A percentile compares a stretch with the other conserved stretches of the same genome.
phyloP scores from a whole-genome alignment of 1,140 invertebrate genomes.

The Plodia interpunctella region DNA sequence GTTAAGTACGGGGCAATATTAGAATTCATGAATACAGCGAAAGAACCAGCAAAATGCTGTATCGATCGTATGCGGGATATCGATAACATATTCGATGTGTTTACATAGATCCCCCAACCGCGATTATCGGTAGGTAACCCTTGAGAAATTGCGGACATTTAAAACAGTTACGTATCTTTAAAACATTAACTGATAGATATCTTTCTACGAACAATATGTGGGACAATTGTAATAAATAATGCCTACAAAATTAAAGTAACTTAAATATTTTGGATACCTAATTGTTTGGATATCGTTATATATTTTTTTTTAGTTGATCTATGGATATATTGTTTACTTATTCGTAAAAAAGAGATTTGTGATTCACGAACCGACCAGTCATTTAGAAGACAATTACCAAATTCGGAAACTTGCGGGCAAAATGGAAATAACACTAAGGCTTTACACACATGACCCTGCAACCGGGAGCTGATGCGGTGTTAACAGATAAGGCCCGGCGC shows the following conservation, averaged over 20 bases:
- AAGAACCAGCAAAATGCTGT: background rate
- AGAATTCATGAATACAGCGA: constrained; percentile 5
- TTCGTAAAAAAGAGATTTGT: too few relatives aligned
- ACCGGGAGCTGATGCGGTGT: background rate
- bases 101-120: background rate
- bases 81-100: constrained; percentile 1
- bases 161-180: background rate
- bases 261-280: too few relatives aligned
- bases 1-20: background rate
- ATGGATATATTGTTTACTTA: too few relatives aligned
- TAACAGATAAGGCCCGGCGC: constrained; percentile 6
- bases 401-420: too few relatives aligned
- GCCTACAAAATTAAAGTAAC: too few relatives aligned
- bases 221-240: too few relatives aligned
- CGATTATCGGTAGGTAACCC: background rate
- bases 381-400: too few relatives aligned
- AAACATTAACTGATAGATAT: background rate
- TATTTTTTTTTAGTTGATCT: too few relatives aligned
- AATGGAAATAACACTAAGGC: too few relatives aligned
- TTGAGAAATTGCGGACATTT: constrained; percentile 5
- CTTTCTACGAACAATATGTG: background rate
- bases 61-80: constrained; percentile 1
- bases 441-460: too few relatives aligned
- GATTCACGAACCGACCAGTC: too few relatives aligned
- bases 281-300: too few relatives aligned